Evolutionary conservation across 2,113 vertebrate genomes (phyloP).

Genomic region (Martes martes): DNA sequence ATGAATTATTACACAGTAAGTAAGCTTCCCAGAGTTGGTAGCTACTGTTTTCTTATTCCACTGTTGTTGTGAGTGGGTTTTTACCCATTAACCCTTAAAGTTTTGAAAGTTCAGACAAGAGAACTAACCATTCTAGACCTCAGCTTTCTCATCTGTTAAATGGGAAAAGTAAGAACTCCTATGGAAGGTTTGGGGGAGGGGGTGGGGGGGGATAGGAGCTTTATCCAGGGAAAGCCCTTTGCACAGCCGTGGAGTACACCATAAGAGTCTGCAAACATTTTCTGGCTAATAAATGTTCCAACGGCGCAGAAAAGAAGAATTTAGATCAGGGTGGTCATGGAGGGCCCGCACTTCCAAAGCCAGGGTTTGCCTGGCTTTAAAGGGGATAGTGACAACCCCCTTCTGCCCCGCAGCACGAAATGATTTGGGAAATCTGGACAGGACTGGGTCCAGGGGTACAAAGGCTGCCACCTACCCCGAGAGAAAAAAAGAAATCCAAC

Average conservation of each 20-base stretch:
- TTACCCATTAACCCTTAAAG: neutral
- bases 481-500: neutral
- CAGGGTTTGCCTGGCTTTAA: neutral
- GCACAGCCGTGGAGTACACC: neutral
- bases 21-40: neutral
- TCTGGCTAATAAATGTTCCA: neutral
- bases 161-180: neutral
- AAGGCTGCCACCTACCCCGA: too few relatives aligned
- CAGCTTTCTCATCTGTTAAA: neutral
- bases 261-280: neutral
- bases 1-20: neutral
- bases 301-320: neutral
- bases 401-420: neutral
- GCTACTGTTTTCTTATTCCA: neutral
- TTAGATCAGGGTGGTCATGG: rapidly evolving
- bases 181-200: neutral
- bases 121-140: neutral
- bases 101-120: neutral
- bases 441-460: neutral
- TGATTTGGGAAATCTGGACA: neutral
- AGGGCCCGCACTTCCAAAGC: neutral
- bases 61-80: neutral
- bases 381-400: rapidly evolving
- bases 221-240: neutral
- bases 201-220: too few relatives aligned